phyloP scores from a whole-genome alignment of 64 coral and sea anemone genomes.

The Stichodactyla mertensii region DNA sequence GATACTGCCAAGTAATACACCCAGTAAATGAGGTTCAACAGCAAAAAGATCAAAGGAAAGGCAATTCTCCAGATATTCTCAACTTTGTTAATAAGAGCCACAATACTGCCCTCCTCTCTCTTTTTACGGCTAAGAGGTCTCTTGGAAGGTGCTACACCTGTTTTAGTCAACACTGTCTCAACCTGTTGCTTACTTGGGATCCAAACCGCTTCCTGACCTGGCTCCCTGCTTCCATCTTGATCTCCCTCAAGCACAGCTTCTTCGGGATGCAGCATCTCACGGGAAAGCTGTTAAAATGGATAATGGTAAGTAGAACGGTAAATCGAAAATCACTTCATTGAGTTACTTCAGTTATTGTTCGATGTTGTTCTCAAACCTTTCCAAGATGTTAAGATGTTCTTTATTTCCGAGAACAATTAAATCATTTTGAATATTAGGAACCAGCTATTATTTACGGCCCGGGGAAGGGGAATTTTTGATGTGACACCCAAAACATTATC shows the following conservation, averaged over 20 bases:
- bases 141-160: not conserved
- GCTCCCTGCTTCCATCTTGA: conserved; percentile 37
- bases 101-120: not conserved
- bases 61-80: conserved; percentile 70
- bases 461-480: not conserved
- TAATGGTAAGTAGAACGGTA: not conserved
- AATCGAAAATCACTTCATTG: too few relatives aligned
- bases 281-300: not conserved
- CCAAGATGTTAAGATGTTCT: too few relatives aligned
- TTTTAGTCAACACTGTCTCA: conserved; percentile 67
- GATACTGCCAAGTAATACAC: conserved; percentile 45
- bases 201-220: conserved; percentile 90
- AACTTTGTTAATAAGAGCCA: conserved; percentile 60
- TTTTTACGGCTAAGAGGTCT: not conserved
- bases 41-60: conserved; percentile 65
- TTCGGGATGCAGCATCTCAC: not conserved
- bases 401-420: too few relatives aligned
- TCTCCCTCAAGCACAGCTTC: conserved; percentile 35
- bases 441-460: too few relatives aligned
- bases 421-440: too few relatives aligned
- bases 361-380: too few relatives aligned
- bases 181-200: conserved; percentile 76
- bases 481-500: too few relatives aligned
- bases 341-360: too few relatives aligned
- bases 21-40: conserved; percentile 84